Evolutionary conservation across 2,797 vertebrate species (phyloP).

Genomic region (Siniperca undulata): DNA sequence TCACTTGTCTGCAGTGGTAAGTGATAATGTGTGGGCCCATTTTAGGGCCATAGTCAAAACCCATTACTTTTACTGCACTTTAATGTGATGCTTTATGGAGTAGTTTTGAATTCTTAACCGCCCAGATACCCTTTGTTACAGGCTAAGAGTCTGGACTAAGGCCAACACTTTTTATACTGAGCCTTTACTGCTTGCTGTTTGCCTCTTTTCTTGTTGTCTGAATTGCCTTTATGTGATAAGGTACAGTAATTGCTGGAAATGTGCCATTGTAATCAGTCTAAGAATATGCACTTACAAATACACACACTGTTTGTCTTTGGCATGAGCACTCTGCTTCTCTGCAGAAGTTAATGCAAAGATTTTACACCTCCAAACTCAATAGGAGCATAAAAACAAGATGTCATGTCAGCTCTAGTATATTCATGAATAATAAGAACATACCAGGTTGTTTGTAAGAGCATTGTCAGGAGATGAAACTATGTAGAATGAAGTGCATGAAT

Average conservation of each 20-base stretch:
- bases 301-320: constrained; percentile 2
- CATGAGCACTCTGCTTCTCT: background rate
- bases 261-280: constrained; percentile 28
- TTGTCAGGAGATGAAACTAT: constrained; percentile 47
- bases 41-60: constrained; percentile 59
- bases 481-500: constrained; percentile 33
- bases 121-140: constrained; percentile 54
- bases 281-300: constrained; percentile 20
- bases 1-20: constrained; percentile 69
- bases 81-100: constrained; percentile 65
- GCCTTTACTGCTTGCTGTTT: constrained; percentile 25
- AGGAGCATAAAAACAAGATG: constrained; percentile 41
- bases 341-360: constrained; percentile 30
- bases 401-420: constrained; percentile 34
- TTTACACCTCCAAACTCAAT: constrained; percentile 23
- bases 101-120: constrained; percentile 62
- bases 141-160: constrained; percentile 59
- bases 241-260: constrained; percentile 43
- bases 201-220: constrained; percentile 17
- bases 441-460: constrained; percentile 40
- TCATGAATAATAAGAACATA: constrained; percentile 42
- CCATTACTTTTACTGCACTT: constrained; percentile 70
- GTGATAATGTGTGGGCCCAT: constrained; percentile 59
- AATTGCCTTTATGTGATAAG: constrained; percentile 30
- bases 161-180: constrained; percentile 53